Base-by-base conservation (phyloP, 2,113 vertebrate species). In the Uria aalge region DNA sequence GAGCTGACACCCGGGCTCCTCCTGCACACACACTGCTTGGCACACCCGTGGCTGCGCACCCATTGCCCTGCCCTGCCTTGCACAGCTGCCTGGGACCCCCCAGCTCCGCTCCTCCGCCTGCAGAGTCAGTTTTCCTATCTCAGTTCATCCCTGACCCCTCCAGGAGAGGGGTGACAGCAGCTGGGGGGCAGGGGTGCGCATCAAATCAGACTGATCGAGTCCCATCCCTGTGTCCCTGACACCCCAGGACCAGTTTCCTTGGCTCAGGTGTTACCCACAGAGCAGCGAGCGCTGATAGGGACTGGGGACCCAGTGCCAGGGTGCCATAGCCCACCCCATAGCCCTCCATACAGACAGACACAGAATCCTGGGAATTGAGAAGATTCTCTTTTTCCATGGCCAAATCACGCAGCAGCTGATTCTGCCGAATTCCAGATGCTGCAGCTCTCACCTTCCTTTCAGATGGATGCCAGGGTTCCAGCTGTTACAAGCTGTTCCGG, bases 251-350 rank as follows among this genome's bases (percentile, higher is more conserved):
- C 1, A 2, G 34, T 69, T 36, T 29, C 18, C 22, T 11, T 12
- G 5, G 12, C 10, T 56, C 62, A 32, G 15, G 16, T 6, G 3
- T 26, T 45, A 18, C 18, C 47, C 29, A 12, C 38, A n/a, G 34
- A n/a, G 29, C 45, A 6, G 8, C 0, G 0, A 8, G n/a, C 2
- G 0, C 66, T 23, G 30, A 41, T 21, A 22, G 27, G 12, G 27
- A 13, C 43, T 16, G 27, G 40, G n/a, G 15, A 27, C 21, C 50
- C 2, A 1, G 26, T 26, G 26, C 27, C 52, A 29, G 34, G 6
- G 38, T 27, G 19, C 32, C 36, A 36, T 36, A 36, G 36, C 36
- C 36, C 36, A 36, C 50, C 69, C 64, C 45, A 11, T 7, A 23
- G 40, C 18, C 30, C 45, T 62, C 22, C 41, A 11, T 10, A 48